Evolutionary conservation across 2,113 vertebrate species (phyloP), one percentile per base, ranked within the genome.

Genomic region (Strix uralensis): DNA sequence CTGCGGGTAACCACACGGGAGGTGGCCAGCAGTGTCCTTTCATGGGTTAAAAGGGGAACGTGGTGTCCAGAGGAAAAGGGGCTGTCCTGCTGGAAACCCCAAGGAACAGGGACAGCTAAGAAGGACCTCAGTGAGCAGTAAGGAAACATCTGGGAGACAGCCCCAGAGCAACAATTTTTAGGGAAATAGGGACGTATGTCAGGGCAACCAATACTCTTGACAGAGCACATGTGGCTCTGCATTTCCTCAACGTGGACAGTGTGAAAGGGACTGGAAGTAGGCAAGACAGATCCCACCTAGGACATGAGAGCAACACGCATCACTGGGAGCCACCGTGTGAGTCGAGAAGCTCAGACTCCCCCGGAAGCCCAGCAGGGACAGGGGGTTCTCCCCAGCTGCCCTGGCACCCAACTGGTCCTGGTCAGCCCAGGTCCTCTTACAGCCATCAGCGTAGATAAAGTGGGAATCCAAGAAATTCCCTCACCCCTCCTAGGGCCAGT

Each of bases 231-330:
- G 36, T 1, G 26, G 26, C 34, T 46, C 22, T 21, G 62, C 9
- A 9, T 21, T 23, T 52, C 42, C 65, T 74, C 71, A 22, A 5
- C 10, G 6, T 1, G 65, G 75, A 18, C 42, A 22, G 44, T 1
- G 30, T 17, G 62, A 36, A 40, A 70, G 21, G 62, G 49, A 32
- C 20, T 10, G 10, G 5, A 8, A 40, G 34, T 0, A 15, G 34
- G 32, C 26, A 81, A 46, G 36, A n/a, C 3, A 25, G 22, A 51
- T 42, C n/a, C 58, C 16, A 3, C 30, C 27, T 5, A 9, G 21
- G n/a, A 15, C 30, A 8, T 0, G 13, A 47, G 40, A 77, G 73
- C 67, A 20, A 42, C 0, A 3, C 2, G 2, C 23, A 21, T 3
- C 26, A 22, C 44, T 7, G 12, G 63, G 59, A 44, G 12, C 9